Base-by-base conservation (phyloP, 2,888 invertebrate genomes). In the Eupsilia transversa region DNA sequence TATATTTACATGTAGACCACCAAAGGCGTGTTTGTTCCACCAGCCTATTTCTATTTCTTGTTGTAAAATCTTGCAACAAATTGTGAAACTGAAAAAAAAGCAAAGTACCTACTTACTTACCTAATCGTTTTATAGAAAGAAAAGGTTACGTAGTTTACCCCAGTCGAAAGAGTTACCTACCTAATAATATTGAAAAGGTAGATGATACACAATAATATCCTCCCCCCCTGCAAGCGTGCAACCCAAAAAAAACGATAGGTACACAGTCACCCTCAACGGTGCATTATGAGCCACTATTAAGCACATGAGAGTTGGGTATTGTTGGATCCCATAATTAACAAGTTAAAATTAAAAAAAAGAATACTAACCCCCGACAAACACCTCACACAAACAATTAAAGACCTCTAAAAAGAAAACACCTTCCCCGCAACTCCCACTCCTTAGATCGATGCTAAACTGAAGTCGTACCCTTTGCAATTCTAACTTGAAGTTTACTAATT, bases 1-100 rank as follows among this genome's bases (percentile, higher is more conserved):
- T 95, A 76, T 91, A 93, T 84, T 93, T 93, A 76, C 92, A 95
- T 6, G 96, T 95, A n/a, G 95, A 74, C 96, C 96, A 96, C 94
- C 93, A 95, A 35, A 95, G 81, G 12, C 95, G 93, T 12, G 94
- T 93, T 86, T 96, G 96, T 72, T 93, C 89, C 1, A 95, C 77
- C 86, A 94, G 95, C 46, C 91, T 93, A 30, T 89, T 27, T 82
- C 92, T 91, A 79, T 95, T 96, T 77, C 96, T 93, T 46, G 91
- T 80, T 33, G 91, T 89, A 75, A 94, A 96, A 85, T 95, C 90
- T 30, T 94, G 86, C 43, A 95, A 46, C 68, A 96, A 82, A 81
- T 90, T 89, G 3, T 87, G 30, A 76, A 94, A 94, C 96, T 96
- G 92, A 35, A 91, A 87, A 91, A 86, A 75, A 70, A 68, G 52